Conservation (phyloP, 2,888 invertebrate genomes). For the Tenthredo distinguenda region DNA sequence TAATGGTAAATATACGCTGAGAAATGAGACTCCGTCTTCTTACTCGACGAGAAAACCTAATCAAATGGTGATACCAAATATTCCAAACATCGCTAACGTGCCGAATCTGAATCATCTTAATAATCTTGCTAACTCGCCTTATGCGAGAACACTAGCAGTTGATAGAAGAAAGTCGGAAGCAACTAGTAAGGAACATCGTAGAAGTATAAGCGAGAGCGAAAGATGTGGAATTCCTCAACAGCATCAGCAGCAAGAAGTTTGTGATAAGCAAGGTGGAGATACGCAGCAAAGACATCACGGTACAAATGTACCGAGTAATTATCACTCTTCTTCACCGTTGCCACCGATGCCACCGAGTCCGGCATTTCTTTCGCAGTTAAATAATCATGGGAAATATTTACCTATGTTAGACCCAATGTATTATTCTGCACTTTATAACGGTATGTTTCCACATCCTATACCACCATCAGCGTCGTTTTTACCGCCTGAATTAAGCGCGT, state of each 20-base stretch:
- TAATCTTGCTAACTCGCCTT: constrained; percentile 57
- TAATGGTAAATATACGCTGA: constrained; percentile 81
- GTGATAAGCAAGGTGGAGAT: constrained; percentile 35
- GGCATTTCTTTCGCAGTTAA: constrained; percentile 73
- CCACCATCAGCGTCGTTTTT: constrained; percentile 66
- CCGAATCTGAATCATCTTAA: constrained; percentile 74
- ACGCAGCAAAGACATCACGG: constrained; percentile 35
- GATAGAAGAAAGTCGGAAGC: constrained; percentile 70
- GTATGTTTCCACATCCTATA: constrained; percentile 76
- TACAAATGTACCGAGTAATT: constrained; percentile 65
- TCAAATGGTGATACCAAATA: constrained; percentile 74
- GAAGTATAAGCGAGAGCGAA: constrained; percentile 71
- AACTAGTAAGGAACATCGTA: constrained; percentile 59
- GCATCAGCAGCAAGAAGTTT: constrained; percentile 15
- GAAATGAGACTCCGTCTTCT: constrained; percentile 78
- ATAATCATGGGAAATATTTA: constrained; percentile 75
- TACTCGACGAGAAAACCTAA: constrained; percentile 72
- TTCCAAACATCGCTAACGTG: constrained; percentile 72
- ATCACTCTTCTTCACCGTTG: constrained; percentile 58
- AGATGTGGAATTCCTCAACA: constrained; percentile 57
- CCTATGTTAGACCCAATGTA: constrained; percentile 78
- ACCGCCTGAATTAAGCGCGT: constrained; percentile 78
- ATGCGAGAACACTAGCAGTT: constrained; percentile 61
- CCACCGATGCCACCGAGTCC: constrained; percentile 63
- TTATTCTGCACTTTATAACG: constrained; percentile 78